Evolutionary conservation across 2,113 vertebrate genomes (phyloP).

Genomic region (Archocentrus centrarchus): DNA sequence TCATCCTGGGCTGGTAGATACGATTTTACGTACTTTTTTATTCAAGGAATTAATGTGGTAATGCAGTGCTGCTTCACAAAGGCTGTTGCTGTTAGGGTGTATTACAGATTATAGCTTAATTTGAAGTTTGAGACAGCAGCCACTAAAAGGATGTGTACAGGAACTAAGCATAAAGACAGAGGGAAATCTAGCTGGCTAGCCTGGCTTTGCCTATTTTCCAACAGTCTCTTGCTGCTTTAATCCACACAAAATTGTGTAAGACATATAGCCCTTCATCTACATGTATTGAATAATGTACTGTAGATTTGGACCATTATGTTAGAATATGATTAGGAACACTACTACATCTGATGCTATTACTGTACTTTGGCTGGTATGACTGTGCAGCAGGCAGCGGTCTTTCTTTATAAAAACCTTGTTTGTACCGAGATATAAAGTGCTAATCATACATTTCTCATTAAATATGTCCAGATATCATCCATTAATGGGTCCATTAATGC

Average conservation of each 20-base stretch:
- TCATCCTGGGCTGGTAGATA: background rate
- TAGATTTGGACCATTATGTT: background rate
- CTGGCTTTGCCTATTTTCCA: background rate
- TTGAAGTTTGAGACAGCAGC: background rate
- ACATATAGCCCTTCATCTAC: background rate
- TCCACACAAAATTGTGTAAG: background rate
- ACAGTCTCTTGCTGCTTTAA: no score
- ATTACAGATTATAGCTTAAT: background rate
- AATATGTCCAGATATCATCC: no score
- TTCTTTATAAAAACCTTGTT: background rate
- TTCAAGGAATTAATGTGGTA: background rate
- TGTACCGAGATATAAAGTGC: background rate
- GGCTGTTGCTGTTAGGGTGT: background rate
- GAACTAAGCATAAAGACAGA: background rate
- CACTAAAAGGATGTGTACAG: background rate
- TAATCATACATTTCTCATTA: background rate
- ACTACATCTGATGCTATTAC: background rate
- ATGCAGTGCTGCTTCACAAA: background rate
- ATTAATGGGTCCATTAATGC: background rate
- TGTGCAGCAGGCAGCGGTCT: background rate
- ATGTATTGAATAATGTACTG: background rate
- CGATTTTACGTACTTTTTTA: background rate
- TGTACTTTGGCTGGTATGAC: background rate
- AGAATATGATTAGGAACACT: background rate
- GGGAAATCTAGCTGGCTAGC: background rate